These are phyloP conservation scores for Stigmatopora nigra DNA, from an alignment of 2,113 vertebrate species.

Conservation along the genomic window DNA sequence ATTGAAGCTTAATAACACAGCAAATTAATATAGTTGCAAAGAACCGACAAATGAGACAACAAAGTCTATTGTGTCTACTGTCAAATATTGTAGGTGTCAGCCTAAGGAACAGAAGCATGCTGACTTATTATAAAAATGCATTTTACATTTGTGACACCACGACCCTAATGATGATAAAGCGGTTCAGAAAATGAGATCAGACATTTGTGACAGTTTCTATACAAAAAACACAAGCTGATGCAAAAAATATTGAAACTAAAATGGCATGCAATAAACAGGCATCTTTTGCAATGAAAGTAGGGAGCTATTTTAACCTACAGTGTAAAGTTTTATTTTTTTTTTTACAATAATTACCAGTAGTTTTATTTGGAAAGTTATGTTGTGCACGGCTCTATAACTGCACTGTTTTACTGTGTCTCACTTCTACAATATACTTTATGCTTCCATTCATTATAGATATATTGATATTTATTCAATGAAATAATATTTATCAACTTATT, in stretches of 20 bases:
- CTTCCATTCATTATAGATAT: neutral
- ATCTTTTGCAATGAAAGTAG: neutral
- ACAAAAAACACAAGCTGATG: neutral
- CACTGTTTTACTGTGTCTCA: neutral
- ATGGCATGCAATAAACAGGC: neutral
- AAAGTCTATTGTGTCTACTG: constrained; percentile 19
- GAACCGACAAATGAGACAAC: constrained; percentile 44
- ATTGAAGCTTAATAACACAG: constrained; percentile 44
- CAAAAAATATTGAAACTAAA: neutral
- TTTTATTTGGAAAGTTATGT: neutral
- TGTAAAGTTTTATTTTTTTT: neutral
- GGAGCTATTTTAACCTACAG: neutral
- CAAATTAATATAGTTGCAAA: constrained; percentile 53
- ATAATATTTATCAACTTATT: too few species aligned
- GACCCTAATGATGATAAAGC: too few species aligned
- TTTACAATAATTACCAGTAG: neutral
- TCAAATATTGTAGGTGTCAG: constrained; percentile 29
- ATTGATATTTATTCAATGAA: neutral
- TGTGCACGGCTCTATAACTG: neutral
- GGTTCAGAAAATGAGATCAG: too few species aligned
- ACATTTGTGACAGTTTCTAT: constrained; percentile 5
- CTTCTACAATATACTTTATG: neutral
- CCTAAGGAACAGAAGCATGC: constrained; percentile 46
- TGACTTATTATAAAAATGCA: constrained; percentile 25
- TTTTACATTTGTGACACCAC: constrained; percentile 17